Evolutionary conservation across 2,888 invertebrate genomes (phyloP), one percentile per base, ranked within the genome.

Genomic region (Chironomus riparius): DNA sequence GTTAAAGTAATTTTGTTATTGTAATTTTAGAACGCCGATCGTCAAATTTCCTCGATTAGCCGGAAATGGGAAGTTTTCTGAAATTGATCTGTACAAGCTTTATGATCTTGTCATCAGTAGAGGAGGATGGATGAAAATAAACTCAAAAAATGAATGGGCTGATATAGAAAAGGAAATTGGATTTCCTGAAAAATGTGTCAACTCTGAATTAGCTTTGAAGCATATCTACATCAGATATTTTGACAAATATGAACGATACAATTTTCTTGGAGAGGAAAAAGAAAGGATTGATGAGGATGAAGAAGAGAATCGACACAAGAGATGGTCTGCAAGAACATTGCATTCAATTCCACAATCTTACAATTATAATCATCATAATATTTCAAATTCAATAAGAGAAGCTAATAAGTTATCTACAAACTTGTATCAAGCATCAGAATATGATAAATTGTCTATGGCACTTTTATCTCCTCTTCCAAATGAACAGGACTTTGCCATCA

Each of bases 401-500:
- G 87, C 87, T 81, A 87, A 89, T 80, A 90, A 91, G 78, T 83
- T 93, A 79, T 91, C 91, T 12, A 87, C 88, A 21, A 86, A 90
- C 80, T 82, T 91, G 70, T 88, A 90, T 83, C 89, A 88, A 4
- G 84, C 86, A 0, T 90, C 92, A 1, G 93, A 94, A 80, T 95
- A 94, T 82, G 92, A 93, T 80, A 91, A 95, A 77, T 86, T 99
- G 77, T 90, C 94, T n/a, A 86, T 97, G 75, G 96, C 98, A 0
- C 87, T 99, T 56, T 86, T 96, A 74, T 95, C 95, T n/a, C 97
- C 98, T 1, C 87, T 99, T 82, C 98, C 98, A 5, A 99, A 99
- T 84, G 98, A 99, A 83, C 96, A 98, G 83, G 98, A 98, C 85
- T 97, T 98, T 83, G 97, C 97, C 28, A 92, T 99, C 80, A 98